Evolutionary conservation across 30 jellyfish, hydroid and myxozoan species (phyloP), one percentile per base, ranked within the genome.

Genomic region (Pseudorhiza aurosa): DNA sequence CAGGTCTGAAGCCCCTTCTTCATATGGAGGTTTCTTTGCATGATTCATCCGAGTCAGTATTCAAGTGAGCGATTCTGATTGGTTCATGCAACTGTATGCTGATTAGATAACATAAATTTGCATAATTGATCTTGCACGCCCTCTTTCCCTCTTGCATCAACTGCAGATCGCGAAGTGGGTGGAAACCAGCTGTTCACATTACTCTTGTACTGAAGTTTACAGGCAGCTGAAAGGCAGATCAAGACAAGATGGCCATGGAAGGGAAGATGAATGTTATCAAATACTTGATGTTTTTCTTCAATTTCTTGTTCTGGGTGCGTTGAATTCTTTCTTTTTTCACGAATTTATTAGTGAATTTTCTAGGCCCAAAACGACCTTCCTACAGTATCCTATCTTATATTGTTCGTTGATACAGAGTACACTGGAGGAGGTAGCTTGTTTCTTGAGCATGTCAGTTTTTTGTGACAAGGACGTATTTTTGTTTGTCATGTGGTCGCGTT

Each of bases 221-320:
- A 64, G 53, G 50, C 77, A 64, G 77, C 77, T 64, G 77, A 39
- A 29, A 2, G 15, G 57, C 77, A 32, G 77, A 30, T 25, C 59
- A 43, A 35, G 55, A 93, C 67, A 67, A 72, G 58, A 91, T 82
- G 96, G 95, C 93, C 49, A 88, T 87, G 84, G 99, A 86, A 60
- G 97, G 99, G 63, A 80, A 80, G 82, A 93, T 93, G 99, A 87
- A 53, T 83, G 72, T 72, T 21, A 65, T 94, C 69, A 94, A 94
- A 75, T 94, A 83, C 53, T 96, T 94, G 24, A 83, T 94, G 96
- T 94, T 94, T 85, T 81, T 94, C 92, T 94, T 94, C 87, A 94
- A 94, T 88, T 84, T 78, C 44, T 57, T 94, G 37, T 94, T 94
- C 81, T 94, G 97, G 99, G 99, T 94, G 64, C 85, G 99, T 57